Evolutionary conservation across 2,797 vertebrate species (phyloP).

Genomic region (Tarsius wallacei): DNA sequence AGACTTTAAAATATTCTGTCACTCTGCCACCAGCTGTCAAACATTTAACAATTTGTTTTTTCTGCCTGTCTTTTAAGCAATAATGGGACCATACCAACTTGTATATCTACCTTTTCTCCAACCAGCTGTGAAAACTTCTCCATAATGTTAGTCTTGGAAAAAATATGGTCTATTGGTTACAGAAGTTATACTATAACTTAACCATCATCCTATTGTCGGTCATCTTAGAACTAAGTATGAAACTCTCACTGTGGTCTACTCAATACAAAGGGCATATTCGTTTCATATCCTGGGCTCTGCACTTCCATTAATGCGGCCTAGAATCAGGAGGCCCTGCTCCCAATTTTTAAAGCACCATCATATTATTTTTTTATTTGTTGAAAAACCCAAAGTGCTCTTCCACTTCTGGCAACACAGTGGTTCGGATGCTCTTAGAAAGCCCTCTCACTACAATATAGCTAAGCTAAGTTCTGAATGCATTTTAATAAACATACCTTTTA

Average conservation of each 20-base stretch:
- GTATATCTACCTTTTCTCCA: neutral
- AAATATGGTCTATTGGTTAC: neutral
- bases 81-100: neutral
- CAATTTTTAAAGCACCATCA: neutral
- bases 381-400: neutral
- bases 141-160: neutral
- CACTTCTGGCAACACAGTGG: neutral
- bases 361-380: neutral
- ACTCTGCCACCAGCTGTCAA: neutral
- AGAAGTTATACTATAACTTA: neutral
- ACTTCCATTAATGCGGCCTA: neutral
- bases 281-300: neutral
- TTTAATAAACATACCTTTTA: slow-evolving; percentile 29
- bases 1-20: slow-evolving; percentile 12
- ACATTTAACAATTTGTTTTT: neutral
- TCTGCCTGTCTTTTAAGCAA: slow-evolving; percentile 50
- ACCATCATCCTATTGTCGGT: neutral
- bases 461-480: no score
- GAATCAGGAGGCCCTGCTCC: neutral
- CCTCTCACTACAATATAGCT: neutral
- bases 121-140: slow-evolving; percentile 6
- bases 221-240: neutral
- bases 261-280: neutral
- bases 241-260: neutral
- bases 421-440: slow-evolving; percentile 26